A percentile compares a stretch with the other conserved stretches of the same genome.
Conservation (phyloP, 1,140 invertebrate species). For the Drosophila mayri region DNA sequence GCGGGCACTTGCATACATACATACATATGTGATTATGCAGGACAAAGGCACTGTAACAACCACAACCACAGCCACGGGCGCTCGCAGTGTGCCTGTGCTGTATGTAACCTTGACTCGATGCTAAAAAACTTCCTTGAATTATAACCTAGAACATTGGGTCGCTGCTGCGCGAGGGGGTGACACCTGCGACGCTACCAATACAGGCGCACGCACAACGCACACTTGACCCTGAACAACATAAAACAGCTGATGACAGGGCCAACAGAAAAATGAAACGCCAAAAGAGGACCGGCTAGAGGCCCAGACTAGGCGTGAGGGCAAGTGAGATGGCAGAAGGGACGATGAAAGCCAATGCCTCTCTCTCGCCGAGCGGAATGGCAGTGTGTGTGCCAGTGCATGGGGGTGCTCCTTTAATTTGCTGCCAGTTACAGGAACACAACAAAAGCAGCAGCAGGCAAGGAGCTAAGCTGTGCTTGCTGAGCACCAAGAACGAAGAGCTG, state of each 20-base stretch:
- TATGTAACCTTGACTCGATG: slow-evolving; percentile 64
- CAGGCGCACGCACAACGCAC: slow-evolving; percentile 49
- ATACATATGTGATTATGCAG: slow-evolving; percentile 4
- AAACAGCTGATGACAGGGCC: slow-evolving; percentile 77
- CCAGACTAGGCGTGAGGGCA: slow-evolving; percentile 3
- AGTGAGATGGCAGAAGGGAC: slow-evolving; percentile 39
- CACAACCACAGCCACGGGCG: background rate
- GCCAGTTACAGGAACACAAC: slow-evolving; percentile 39
- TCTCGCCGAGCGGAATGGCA: slow-evolving; percentile 17
- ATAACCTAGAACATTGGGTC: slow-evolving; percentile 50
- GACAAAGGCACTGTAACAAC: background rate
- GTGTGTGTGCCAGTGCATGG: background rate
- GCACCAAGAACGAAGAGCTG: background rate
- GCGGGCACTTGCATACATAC: slow-evolving; percentile 2
- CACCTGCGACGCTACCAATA: slow-evolving; percentile 62
- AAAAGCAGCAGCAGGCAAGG: slow-evolving; percentile 14
- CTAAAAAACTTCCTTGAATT: slow-evolving; percentile 73
- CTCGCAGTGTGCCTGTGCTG: background rate
- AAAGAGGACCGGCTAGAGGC: slow-evolving; percentile 1
- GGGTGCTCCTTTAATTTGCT: slow-evolving; percentile 57
- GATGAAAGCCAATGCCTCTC: slow-evolving; percentile 18
- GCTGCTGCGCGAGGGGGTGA: slow-evolving; percentile 25
- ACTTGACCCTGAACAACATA: slow-evolving; percentile 81
- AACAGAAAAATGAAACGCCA: slow-evolving; percentile 7
- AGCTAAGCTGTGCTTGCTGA: slow-evolving; percentile 4